Conservation (phyloP, 2,113 vertebrate species). For the Oryzias javanicus region DNA sequence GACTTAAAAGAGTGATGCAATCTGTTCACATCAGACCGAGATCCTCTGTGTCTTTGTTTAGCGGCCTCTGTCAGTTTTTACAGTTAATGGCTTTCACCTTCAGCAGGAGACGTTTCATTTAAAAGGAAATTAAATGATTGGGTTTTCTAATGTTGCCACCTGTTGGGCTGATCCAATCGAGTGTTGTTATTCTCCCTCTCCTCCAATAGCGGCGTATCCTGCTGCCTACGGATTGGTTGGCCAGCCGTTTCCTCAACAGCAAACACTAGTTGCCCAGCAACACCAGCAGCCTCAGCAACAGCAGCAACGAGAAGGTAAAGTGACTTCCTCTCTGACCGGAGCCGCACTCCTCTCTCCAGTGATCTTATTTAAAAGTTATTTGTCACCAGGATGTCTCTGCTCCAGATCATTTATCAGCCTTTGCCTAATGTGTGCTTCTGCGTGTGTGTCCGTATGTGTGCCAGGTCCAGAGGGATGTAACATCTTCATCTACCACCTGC, state of each 20-base stretch:
- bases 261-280: slow-evolving; percentile 84
- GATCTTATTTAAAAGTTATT: slow-evolving; percentile 50
- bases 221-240: slow-evolving; percentile 89
- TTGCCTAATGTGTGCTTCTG: slow-evolving; percentile 27
- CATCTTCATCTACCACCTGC: slow-evolving; percentile 99
- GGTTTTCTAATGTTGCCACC: slow-evolving; percentile 62
- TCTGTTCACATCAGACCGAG: slow-evolving; percentile 26
- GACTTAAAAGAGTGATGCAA: slow-evolving; percentile 3
- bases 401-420: slow-evolving; percentile 32
- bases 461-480: slow-evolving; percentile 96
- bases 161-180: slow-evolving; percentile 64
- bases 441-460: slow-evolving; percentile 23
- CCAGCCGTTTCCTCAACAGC: slow-evolving; percentile 86
- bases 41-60: slow-evolving; percentile 51
- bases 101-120: slow-evolving; percentile 58
- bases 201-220: slow-evolving; percentile 85
- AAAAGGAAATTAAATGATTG: slow-evolving; percentile 41
- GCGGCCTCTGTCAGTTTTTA: slow-evolving; percentile 39
- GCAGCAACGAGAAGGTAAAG: slow-evolving; percentile 86
- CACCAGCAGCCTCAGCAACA: slow-evolving; percentile 85
- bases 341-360: slow-evolving; percentile 46
- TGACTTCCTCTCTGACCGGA: slow-evolving; percentile 56
- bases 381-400: slow-evolving; percentile 19
- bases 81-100: slow-evolving; percentile 74
- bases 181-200: slow-evolving; percentile 46